Conservation (phyloP, 1,140 invertebrate genomes). For the Polypedilum pembai region DNA sequence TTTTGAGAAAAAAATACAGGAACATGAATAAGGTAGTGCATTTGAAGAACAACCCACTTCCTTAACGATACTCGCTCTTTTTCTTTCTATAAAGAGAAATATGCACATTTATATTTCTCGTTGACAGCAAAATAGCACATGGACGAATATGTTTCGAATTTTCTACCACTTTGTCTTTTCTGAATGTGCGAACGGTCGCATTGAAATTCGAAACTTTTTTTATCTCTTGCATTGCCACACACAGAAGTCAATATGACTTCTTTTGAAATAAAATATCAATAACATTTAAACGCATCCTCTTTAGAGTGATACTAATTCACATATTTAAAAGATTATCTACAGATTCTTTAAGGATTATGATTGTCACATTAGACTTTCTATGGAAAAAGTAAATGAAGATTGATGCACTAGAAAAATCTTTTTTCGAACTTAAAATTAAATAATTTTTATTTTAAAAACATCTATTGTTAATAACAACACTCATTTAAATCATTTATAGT, state of each 20-base stretch:
- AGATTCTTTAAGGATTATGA: no score
- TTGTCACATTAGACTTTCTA: no score
- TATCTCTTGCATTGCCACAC: neutral
- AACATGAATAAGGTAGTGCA: neutral
- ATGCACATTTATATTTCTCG: no score
- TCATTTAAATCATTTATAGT: conserved; percentile 83
- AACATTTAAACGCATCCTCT: neutral
- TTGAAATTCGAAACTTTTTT: neutral
- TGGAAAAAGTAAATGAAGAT: no score
- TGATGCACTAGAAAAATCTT: no score
- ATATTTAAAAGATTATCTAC: no score
- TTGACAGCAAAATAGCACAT: conserved; percentile 1
- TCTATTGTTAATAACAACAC: conserved; percentile 68
- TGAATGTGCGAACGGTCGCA: conserved; percentile 3
- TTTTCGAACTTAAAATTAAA: neutral
- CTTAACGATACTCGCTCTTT: neutral
- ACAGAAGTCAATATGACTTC: neutral
- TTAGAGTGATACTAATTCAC: neutral
- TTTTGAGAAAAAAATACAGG: neutral
- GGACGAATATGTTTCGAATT: neutral
- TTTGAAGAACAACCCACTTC: conserved; percentile 11
- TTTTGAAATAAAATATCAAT: conserved; percentile 7
- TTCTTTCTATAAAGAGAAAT: neutral
- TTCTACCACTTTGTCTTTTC: neutral
- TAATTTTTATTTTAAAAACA: neutral